Conservation (phyloP, 2,113 vertebrate genomes). For the Bos taurus region DNA sequence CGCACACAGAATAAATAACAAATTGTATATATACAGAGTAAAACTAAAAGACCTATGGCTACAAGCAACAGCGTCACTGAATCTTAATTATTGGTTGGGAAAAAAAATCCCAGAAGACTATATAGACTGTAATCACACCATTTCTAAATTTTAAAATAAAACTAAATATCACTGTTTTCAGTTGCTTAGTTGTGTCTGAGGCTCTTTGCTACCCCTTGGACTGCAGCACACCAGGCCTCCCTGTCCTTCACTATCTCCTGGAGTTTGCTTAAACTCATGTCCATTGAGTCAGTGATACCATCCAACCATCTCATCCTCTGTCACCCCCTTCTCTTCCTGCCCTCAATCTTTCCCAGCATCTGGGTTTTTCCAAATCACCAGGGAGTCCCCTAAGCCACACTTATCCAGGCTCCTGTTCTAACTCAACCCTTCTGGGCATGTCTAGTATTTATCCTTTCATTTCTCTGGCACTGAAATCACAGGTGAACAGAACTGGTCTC, state of each 20-base stretch:
- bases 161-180: not conserved
- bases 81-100: not conserved
- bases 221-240: not conserved
- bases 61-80: not conserved
- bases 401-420: rapidly evolving
- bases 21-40: not conserved
- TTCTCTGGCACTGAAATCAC: not conserved
- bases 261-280: not conserved
- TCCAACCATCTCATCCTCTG: not conserved
- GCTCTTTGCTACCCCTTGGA: not conserved
- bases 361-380: not conserved
- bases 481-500: not conserved
- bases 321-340: not conserved
- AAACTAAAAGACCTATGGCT: not conserved
- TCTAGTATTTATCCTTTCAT: not conserved
- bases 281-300: not conserved
- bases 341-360: not conserved
- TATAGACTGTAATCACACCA: not conserved
- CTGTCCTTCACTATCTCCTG: not conserved
- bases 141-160: conserved; percentile 16
- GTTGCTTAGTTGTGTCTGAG: not conserved
- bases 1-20: not conserved
- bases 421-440: not conserved
- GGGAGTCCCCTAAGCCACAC: not conserved
- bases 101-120: not conserved